Evolutionary conservation across 2,888 invertebrate genomes (phyloP), one percentile per base, ranked within the genome.

Genomic region (Macrosiphum euphorbiae): DNA sequence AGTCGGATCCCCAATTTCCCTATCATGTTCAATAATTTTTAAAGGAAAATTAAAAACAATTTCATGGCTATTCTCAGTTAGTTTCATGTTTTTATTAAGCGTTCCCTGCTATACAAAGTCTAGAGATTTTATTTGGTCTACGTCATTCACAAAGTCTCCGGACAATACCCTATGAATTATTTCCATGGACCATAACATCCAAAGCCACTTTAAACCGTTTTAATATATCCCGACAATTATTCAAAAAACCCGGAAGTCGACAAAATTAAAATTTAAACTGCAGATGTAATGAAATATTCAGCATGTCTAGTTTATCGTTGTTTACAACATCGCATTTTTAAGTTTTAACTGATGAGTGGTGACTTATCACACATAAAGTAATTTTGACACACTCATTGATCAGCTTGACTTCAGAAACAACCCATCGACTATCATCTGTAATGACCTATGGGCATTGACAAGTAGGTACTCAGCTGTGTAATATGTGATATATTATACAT

Each of bases 261-360:
- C 52, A 84, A 91, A 91, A 91, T 84, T 91, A 20, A 84, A 91
- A 91, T 84, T 84, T 84, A 84, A 84, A 55, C 47, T 47, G 47
- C 52, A 55, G 52, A 41, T 28, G 11, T 52, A 84, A 84, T 84
- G 78, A 52, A 78, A 84, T 78, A 78, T 84, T 78, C 78, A 84
- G 52, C 84, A 11, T 0, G 41, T 58, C 1, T 50, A 90, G 78
- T 52, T 35, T 16, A 41, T 91, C 41, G 41, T 41, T 44, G 84
- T 55, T 41, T 78, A 35, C 20, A 55, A 55, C 44, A 16, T 28
- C 44, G 41, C 0, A 26, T 28, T 28, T 55, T 91, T 28, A 85
- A 26, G 28, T 28, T 84, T 91, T 16, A 84, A 55, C 26, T 47
- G 26, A 84, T 20, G 16, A 55, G 55, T 5, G 55, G 55, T 78